These are phyloP conservation scores for Choloepus didactylus DNA, from an alignment of 2,797 vertebrate species.

Conservation along the genomic window DNA sequence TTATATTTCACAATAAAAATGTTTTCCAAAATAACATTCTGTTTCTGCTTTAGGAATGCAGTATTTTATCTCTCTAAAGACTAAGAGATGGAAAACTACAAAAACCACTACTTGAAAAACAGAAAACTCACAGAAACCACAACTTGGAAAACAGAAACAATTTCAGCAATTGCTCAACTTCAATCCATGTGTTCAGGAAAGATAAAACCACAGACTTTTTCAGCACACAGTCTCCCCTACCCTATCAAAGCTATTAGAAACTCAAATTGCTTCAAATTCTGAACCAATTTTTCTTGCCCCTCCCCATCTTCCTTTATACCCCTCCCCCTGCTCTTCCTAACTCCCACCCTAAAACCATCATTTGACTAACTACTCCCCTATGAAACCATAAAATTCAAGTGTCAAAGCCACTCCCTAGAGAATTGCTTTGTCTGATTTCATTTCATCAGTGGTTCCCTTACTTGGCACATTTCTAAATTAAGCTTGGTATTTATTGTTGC, in stretches of 20 bases:
- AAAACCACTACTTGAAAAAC: slow-evolving; percentile 47
- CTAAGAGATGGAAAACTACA: slow-evolving; percentile 40
- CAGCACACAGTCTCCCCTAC: not conserved
- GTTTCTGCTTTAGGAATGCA: slow-evolving; percentile 32
- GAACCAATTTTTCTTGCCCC: not conserved
- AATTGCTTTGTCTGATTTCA: not conserved
- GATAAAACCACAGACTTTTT: slow-evolving; percentile 46
- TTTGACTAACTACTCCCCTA: not conserved
- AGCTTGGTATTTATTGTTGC: not conserved
- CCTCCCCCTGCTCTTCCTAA: not conserved
- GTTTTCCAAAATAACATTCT: not conserved
- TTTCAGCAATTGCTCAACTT: slow-evolving; percentile 12
- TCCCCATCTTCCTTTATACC: slow-evolving; percentile 21
- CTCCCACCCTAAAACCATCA: not conserved
- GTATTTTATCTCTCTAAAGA: not conserved
- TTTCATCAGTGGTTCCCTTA: not conserved
- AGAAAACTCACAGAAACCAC: slow-evolving; percentile 22
- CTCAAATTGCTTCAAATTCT: not conserved
- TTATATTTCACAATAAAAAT: too few species aligned
- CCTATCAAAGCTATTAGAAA: slow-evolving; percentile 9
- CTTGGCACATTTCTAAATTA: not conserved
- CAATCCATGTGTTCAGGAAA: not conserved
- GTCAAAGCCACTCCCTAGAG: not conserved
- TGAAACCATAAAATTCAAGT: not conserved
- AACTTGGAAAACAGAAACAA: slow-evolving; percentile 46